Conservation (phyloP, 2,113 vertebrate species). For the Edolisoma coerulescens region DNA sequence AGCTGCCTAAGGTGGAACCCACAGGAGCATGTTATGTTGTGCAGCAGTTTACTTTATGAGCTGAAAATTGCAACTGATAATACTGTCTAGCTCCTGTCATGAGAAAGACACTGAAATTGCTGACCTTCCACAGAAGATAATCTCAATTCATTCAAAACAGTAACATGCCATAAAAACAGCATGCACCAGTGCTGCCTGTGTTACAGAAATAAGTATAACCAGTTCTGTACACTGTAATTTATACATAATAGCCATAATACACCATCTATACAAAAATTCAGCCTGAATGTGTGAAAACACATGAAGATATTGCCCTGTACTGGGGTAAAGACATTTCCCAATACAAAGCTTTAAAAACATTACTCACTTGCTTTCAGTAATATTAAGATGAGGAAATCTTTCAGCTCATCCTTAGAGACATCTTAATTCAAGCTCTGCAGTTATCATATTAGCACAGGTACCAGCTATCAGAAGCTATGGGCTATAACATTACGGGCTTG, state of each 20-base stretch:
- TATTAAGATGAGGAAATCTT: slow-evolving; percentile 46
- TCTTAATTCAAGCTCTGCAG: background rate
- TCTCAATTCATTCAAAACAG: slow-evolving; percentile 17
- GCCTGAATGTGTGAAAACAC: background rate
- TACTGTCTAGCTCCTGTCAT: slow-evolving; percentile 17
- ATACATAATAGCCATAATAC: slow-evolving; percentile 6
- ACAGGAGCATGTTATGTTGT: background rate
- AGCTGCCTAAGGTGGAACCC: background rate
- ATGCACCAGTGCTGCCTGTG: background rate
- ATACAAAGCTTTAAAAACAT: slow-evolving; percentile 42
- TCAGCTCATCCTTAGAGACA: slow-evolving; percentile 10
- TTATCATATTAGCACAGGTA: background rate
- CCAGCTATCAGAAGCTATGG: background rate
- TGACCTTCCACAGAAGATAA: slow-evolving; percentile 30
- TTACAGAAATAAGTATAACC: slow-evolving; percentile 38
- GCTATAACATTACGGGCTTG: background rate
- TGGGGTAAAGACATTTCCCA: slow-evolving; percentile 6
- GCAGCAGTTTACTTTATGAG: background rate
- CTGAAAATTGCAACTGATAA: slow-evolving; percentile 4
- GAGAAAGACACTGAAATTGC: background rate
- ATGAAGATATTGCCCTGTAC: background rate
- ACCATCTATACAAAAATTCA: background rate
- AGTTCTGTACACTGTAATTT: slow-evolving; percentile 35
- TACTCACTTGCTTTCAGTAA: slow-evolving; percentile 9
- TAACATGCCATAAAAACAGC: background rate